Base-by-base conservation (phyloP, 1,140 invertebrate species). In the Zaprionus lachaisei region DNA sequence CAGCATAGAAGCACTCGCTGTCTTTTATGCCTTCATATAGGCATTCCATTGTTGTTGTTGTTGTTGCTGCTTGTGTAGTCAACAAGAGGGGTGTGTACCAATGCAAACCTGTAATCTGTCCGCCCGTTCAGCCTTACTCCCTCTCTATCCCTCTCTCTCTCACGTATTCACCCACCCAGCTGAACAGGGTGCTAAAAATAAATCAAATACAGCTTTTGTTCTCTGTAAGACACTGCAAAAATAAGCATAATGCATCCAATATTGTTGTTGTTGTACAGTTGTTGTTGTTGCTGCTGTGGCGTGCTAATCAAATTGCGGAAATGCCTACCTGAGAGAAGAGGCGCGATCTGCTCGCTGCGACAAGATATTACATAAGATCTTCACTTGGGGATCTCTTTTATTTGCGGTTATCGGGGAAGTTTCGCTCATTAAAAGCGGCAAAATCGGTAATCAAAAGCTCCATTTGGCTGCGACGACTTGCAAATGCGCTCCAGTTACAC, bases 401-500 rank as follows among this genome's bases (percentile, higher is more conserved):
- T 38, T 47, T 47, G n/a, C n/a, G 41, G 74, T 81, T 77, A 67
- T 73, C 81, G 81, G 84, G 84, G 84, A 89, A 89, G 84, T 89
- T 89, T 89, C 68, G 62, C 81, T 77, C 75, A 89, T 84, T 84
- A 89, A 47, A 47, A n/a, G n/a, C n/a, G 41, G 41, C 89, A 81
- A 72, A 72, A 15, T 38, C 20, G 61, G 77, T 72, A 80, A 84
- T 83, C 56, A 73, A 85, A 72, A 69, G 69, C 73, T 68, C 63
- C 72, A 86, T 83, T 89, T 80, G 81, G 85, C 72, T 75, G 75
- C 72, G 70, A 76, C 84, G 84, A 89, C 84, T 89, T 81, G 74
- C 72, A 84, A 89, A 90, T 89, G 84, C 84, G 84, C 84, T 89
- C 84, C 84, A 81, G 75, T 79, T 89, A 31, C 9, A 34, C 31